Base-by-base conservation (phyloP, 1,140 invertebrate genomes). In the Polypedilum pembai region DNA sequence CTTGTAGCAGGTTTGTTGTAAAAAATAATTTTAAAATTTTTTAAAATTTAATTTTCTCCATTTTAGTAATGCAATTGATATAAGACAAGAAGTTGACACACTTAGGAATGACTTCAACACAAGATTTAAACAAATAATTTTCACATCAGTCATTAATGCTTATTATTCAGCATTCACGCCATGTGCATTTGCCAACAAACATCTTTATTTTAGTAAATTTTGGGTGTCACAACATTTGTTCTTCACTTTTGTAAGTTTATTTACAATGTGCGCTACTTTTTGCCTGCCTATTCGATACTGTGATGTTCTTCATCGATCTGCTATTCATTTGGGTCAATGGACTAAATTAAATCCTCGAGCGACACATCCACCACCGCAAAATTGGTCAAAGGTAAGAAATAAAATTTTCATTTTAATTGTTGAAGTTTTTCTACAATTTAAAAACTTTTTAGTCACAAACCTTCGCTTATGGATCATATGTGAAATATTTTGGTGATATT, bases 91-190 rank as follows among this genome's bases (percentile, higher is more conserved):
- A 83, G 93, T 96, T 21, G 92, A 94, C 75, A 85, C 87, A 17
- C 80, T 98, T 7, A 89, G 91, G 77, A 87, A 86, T 20, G 95
- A 98, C 81, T 97, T 98, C 78, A 96, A 97, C 80, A 85, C 87
- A 69, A 84, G 95, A 73, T 86, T 97, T 77, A 96, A 95, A 82
- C 92, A 93, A 80, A 90, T 95, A 74, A 83, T 98, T 4, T 98
- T 96, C 79, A 94, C 93, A 78, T 94, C 94, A 1, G 88, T 95
- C 65, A 83, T 94, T 1, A 94, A 92, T 78, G 93, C 94, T 0
- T 98, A 98, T 80, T 95, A 97, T 82, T 90, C 92, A 77, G 92
- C 90, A 75, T 92, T 97, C 80, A 89, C 98, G 21, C 96, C 96
- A 0, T 92, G 94, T 78, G 91, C 91, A 79, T 94, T 96, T 86